phyloP scores from a whole-genome alignment of 2,797 vertebrate species.

The Pangasius sanitwongsei region DNA sequence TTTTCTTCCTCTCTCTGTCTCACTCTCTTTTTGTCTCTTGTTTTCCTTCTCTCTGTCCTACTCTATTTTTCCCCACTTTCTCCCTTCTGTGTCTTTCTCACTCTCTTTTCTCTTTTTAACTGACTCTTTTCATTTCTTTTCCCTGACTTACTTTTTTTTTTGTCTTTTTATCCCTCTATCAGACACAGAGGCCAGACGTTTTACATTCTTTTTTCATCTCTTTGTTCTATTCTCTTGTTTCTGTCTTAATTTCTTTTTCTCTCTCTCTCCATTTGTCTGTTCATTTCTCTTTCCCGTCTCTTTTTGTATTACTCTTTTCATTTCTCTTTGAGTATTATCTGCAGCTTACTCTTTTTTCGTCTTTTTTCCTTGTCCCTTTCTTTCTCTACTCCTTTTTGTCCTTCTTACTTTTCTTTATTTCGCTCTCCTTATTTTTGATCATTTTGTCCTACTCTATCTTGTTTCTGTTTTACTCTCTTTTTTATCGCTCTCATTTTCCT shows the following conservation, averaged over 20 bases:
- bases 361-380: not conserved
- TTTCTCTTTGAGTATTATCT: not conserved
- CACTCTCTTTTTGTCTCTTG: not conserved
- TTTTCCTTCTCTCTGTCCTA: not conserved
- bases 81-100: not conserved
- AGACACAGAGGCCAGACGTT: not conserved
- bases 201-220: not conserved
- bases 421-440: not conserved
- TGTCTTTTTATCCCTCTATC: not conserved
- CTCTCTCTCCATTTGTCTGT: not conserved
- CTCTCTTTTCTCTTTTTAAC: not conserved
- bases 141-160: not conserved
- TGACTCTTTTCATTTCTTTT: constrained; percentile 38
- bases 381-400: not conserved
- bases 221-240: not conserved
- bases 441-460: not conserved
- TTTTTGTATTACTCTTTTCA: not conserved
- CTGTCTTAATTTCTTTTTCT: not conserved
- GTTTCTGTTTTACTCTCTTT: not conserved
- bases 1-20: not conserved
- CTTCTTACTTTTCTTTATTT: not conserved
- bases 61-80: not conserved
- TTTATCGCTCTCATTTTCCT: not conserved
- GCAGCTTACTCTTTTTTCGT: not conserved
- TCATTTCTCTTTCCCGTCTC: not conserved